Percentiles rank a stretch among this genome's conserved stretches.
These are phyloP conservation scores for Psophia crepitans DNA, from an alignment of 2,113 vertebrate genomes.

Conservation along the genomic window DNA sequence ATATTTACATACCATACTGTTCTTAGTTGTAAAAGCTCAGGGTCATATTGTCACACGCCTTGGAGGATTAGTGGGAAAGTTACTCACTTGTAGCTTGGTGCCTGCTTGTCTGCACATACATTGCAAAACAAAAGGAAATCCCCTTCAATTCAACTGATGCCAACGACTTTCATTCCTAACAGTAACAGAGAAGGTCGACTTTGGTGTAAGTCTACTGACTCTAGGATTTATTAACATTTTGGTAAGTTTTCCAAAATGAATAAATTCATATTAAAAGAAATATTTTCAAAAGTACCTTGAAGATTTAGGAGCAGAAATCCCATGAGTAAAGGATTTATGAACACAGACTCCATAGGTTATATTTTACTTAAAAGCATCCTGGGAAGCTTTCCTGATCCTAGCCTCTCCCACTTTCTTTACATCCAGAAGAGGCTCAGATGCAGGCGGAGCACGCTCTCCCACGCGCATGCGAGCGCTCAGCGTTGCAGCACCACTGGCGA, in stretches of 20 bases:
- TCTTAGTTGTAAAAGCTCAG: constrained; percentile 54
- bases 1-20: constrained; percentile 57
- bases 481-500: rapidly evolving
- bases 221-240: constrained; percentile 3
- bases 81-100: constrained; percentile 63
- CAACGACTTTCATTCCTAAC: neutral
- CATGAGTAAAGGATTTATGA: neutral
- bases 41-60: constrained; percentile 61
- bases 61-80: constrained; percentile 63
- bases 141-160: constrained; percentile 50
- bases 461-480: rapidly evolving
- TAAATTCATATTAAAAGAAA: neutral
- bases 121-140: constrained; percentile 66
- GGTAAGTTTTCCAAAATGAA: neutral
- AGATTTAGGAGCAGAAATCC: neutral
- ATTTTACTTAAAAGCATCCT: neutral
- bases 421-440: neutral
- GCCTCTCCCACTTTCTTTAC: neutral
- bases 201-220: neutral
- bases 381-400: neutral
- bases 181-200: neutral
- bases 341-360: neutral
- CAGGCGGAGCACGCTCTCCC: rapidly evolving
- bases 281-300: neutral
- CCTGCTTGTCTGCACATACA: constrained; percentile 63